A percentile compares a stretch with the other conserved stretches of the same genome.
phyloP scores from a whole-genome alignment of 2,797 vertebrate genomes.

The Gallinago nigripennis region DNA sequence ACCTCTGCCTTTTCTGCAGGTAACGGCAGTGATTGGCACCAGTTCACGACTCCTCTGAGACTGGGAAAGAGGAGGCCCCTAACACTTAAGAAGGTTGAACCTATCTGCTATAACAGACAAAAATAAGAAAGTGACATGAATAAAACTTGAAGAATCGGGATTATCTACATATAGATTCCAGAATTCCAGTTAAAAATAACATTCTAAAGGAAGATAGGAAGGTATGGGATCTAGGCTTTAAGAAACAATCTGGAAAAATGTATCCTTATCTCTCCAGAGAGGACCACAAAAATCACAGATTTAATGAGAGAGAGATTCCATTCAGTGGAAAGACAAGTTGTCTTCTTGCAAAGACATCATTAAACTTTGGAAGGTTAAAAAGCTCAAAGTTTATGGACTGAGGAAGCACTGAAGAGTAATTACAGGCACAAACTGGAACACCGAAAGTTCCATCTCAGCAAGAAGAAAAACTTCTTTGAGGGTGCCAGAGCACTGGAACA shows the following conservation, averaged over 20 bases:
- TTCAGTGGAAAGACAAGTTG: background rate
- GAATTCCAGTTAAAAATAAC: background rate
- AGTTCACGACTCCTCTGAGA: background rate
- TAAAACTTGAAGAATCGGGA: background rate
- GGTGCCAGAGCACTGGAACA: no score
- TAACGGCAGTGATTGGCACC: background rate
- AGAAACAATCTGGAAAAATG: background rate
- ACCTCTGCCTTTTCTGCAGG: background rate
- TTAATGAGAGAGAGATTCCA: background rate
- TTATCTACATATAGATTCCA: background rate
- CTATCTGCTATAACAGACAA: background rate
- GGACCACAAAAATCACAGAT: background rate
- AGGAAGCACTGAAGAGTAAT: background rate
- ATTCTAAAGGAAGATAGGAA: background rate
- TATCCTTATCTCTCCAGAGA: background rate
- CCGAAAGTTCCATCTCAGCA: background rate
- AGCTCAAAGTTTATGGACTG: background rate
- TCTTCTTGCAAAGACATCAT: background rate
- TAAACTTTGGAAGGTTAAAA: background rate
- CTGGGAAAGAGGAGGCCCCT: background rate
- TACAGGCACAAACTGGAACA: background rate
- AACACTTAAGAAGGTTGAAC: background rate
- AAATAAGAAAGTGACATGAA: background rate
- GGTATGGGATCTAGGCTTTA: background rate
- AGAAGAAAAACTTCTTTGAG: no score